These are phyloP conservation scores for Yponomeuta cagnagella DNA, from an alignment of 2,888 invertebrate genomes.

Conservation along the genomic window DNA sequence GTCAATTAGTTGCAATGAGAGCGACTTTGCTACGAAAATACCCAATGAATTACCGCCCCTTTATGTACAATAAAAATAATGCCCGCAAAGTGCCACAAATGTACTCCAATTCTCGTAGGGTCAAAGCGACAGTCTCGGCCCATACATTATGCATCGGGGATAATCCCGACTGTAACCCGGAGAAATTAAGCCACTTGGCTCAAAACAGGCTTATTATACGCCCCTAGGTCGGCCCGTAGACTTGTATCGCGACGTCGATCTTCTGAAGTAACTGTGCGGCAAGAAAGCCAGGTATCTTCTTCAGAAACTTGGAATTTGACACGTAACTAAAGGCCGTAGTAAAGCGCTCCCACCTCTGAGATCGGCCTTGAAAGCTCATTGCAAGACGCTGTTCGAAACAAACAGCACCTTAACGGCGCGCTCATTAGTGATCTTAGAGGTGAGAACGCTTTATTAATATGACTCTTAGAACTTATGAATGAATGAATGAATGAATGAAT, in stretches of 20 bases:
- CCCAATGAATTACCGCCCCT: too few relatives aligned
- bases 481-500: too few relatives aligned
- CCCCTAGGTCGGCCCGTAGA: not conserved
- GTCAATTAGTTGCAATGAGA: too few relatives aligned
- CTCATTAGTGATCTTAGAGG: too few relatives aligned
- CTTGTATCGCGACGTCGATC: not conserved
- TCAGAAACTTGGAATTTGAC: not conserved
- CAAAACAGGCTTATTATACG: slow-evolving; percentile 10
- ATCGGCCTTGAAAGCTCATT: not conserved
- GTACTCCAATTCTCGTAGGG: not conserved
- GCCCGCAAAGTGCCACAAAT: not conserved
- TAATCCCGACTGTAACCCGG: slow-evolving; percentile 3
- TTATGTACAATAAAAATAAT: too few relatives aligned
- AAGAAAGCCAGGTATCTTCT: not conserved
- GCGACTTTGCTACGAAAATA: too few relatives aligned
- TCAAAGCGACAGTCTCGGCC: not conserved
- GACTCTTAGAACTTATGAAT: too few relatives aligned
- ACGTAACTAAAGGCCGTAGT: too few relatives aligned
- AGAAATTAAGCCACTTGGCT: slow-evolving; percentile 6
- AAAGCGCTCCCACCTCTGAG: too few relatives aligned
- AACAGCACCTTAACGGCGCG: too few relatives aligned
- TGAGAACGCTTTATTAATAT: too few relatives aligned
- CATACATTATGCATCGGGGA: slow-evolving; percentile 2
- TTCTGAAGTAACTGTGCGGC: not conserved
- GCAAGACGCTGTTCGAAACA: not conserved